Evolutionary conservation across 2,113 vertebrate species (phyloP).

Genomic region (Gavialis gangeticus): DNA sequence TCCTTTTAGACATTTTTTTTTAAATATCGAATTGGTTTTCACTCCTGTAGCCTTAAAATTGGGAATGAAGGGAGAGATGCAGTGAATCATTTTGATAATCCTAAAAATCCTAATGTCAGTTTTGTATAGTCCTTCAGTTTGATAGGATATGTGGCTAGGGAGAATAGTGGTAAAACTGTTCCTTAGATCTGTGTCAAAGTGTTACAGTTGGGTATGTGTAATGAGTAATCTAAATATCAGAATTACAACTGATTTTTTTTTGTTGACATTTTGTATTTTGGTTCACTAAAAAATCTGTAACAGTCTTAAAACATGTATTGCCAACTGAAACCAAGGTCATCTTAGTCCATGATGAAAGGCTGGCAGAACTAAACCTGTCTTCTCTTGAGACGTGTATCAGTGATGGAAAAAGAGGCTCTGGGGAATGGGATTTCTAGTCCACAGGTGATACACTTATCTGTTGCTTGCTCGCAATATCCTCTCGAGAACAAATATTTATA

Average conservation of each 20-base stretch:
- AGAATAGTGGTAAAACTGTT: neutral
- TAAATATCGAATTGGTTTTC: neutral
- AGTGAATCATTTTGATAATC: neutral
- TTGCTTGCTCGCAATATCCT: neutral
- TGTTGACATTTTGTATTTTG: neutral
- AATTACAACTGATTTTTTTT: neutral
- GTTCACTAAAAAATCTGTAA: neutral
- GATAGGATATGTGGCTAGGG: neutral
- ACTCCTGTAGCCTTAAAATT: neutral
- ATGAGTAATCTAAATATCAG: neutral
- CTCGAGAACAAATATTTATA: neutral
- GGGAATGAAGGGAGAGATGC: neutral
- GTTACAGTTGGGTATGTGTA: neutral
- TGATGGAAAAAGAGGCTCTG: neutral
- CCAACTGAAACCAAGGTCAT: neutral
- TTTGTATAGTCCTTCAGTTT: neutral
- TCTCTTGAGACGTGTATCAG: neutral
- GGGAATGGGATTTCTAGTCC: neutral
- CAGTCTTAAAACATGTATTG: neutral
- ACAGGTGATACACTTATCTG: neutral
- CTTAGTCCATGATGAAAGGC: neutral
- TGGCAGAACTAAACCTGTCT: neutral
- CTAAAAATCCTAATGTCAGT: neutral
- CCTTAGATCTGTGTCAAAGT: neutral
- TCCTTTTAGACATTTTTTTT: neutral